Evolutionary conservation across 2,797 vertebrate species (phyloP), one percentile per base, ranked within the genome.

Genomic region (Anguilla megastoma): DNA sequence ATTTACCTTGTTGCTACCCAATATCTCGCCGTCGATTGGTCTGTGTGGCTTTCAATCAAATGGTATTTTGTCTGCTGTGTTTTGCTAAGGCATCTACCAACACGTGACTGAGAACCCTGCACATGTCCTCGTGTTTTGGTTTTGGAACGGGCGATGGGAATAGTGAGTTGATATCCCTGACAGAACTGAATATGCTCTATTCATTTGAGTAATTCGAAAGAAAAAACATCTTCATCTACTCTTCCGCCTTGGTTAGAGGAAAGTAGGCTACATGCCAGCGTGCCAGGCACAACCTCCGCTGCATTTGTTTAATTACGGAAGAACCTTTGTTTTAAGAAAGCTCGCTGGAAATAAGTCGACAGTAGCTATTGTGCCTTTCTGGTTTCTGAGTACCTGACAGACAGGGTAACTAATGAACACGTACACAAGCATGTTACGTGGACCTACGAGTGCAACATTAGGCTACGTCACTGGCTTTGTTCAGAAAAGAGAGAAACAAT

Each of bases 1-100:
- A 86, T 92, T 92, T 92, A 88, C 89, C 60, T 52, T 91, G 93
- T 94, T 94, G 92, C 93, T 92, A 93, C 91, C 92, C 91, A 58
- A 48, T 76, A 84, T 90, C 56, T 74, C 41, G 33, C 12, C 52
- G 87, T 74, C 84, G 87, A 94, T 94, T 94, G 92, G 93, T 48
- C 87, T 0, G 1, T 1, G 52, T 0, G 1, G 10, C 52, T 90
- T 88, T 90, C 92, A 56, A 83, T 93, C 91, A 91, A 21, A 3
- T 0, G 0, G 41, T 30, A n/a, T 54, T 80, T 36, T 27, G 14
- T 69, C 71, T 60, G 71, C 87, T 82, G 88, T 87, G 89, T 89
- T 91, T 90, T 88, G 90, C 85, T 86, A 27, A 69, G 84, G 86
- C 87, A 84, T 89, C 54, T 84, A 87, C 14, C 52, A 87, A 89